These are phyloP conservation scores for Ephestia elutella DNA, from an alignment of 1,140 invertebrate species.

Conservation along the genomic window DNA sequence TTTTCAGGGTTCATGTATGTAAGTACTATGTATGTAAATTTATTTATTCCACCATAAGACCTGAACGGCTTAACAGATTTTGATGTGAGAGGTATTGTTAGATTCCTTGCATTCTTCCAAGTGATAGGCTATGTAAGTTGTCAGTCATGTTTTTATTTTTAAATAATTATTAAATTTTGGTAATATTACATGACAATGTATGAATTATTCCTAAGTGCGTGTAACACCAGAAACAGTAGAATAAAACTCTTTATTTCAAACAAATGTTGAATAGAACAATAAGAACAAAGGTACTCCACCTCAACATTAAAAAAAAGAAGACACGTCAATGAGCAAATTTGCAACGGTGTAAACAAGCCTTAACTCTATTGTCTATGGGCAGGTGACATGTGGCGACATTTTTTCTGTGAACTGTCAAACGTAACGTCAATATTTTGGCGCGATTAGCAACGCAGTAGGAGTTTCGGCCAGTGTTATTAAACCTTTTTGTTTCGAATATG, in stretches of 20 bases:
- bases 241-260: slow-evolving; percentile 10
- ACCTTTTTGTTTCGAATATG: not conserved
- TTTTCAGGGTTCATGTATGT: too few relatives aligned
- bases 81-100: too few relatives aligned
- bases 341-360: slow-evolving; percentile 50
- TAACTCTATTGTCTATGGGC: slow-evolving; percentile 43
- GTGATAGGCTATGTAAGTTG: too few relatives aligned
- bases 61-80: too few relatives aligned
- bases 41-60: too few relatives aligned
- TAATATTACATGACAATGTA: too few relatives aligned
- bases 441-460: slow-evolving; percentile 57
- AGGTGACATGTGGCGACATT: slow-evolving; percentile 44
- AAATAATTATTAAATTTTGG: too few relatives aligned
- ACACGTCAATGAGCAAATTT: slow-evolving; percentile 35
- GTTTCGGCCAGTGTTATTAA: slow-evolving; percentile 6
- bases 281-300: slow-evolving; percentile 16
- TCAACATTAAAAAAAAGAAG: slow-evolving; percentile 10
- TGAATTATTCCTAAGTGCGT: not conserved
- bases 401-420: slow-evolving; percentile 54
- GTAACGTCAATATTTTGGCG: slow-evolving; percentile 69
- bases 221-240: slow-evolving; percentile 14
- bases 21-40: too few relatives aligned
- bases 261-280: slow-evolving; percentile 33
- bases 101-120: too few relatives aligned
- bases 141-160: too few relatives aligned